phyloP scores from a whole-genome alignment of 53 echinoderm and acorn worm genomes.

The Luidia sarsii region DNA sequence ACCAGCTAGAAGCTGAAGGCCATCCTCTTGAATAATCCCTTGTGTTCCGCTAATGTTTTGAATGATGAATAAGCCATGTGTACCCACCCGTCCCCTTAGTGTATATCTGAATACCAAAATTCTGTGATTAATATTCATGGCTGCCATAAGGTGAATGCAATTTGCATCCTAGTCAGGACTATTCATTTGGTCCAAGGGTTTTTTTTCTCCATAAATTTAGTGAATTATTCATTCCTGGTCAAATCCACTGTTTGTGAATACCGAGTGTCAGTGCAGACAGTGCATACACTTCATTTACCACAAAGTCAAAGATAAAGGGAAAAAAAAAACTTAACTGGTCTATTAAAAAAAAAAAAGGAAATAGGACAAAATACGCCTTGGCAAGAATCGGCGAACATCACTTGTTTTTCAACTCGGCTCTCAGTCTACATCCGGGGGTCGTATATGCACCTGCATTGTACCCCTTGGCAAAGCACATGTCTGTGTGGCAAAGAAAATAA shows the following conservation, averaged over 20 bases:
- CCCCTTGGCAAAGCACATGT: conserved; percentile 32
- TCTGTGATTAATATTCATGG: background rate
- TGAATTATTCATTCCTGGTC: conserved; percentile 42
- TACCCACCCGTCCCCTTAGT: too few species aligned
- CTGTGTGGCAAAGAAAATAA: conserved; percentile 5
- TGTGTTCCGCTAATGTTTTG: background rate
- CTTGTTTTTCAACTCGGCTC: conserved; percentile 37
- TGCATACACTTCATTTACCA: too few species aligned
- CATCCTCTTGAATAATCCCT: background rate
- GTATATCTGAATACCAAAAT: conserved; percentile 19
- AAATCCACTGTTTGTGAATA: too few species aligned
- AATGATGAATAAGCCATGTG: too few species aligned
- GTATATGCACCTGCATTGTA: conserved; percentile 29
- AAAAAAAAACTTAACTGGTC: background rate
- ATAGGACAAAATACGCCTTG: too few species aligned
- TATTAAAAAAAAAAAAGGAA: background rate
- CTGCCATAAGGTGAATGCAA: background rate
- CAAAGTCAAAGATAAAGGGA: background rate
- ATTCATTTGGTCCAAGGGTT: background rate
- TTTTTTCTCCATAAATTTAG: background rate
- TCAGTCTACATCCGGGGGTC: conserved; percentile 24
- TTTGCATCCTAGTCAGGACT: background rate
- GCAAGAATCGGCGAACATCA: background rate
- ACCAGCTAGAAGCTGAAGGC: background rate
- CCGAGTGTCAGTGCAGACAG: too few species aligned